Evolutionary conservation across 2,888 invertebrate genomes (phyloP).

Genomic region (Exocentrus adspersus): DNA sequence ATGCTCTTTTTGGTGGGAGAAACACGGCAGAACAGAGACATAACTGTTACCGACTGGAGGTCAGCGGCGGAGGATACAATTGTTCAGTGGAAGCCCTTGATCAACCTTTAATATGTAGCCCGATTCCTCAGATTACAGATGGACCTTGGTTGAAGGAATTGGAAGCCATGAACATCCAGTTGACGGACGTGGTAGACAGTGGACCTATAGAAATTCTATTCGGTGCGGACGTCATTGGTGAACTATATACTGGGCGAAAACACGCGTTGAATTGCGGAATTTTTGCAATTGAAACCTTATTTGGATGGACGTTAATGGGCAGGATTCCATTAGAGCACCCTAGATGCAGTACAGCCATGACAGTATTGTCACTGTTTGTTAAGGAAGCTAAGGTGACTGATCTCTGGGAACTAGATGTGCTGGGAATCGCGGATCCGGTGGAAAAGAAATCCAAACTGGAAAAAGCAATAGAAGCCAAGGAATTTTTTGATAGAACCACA

Average conservation of each 20-base stretch:
- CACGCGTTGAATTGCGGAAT: conserved; percentile 30
- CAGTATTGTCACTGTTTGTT: conserved; percentile 17
- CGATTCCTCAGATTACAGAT: conserved; percentile 7
- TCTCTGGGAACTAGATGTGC: conserved; percentile 52
- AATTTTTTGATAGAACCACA: conserved; percentile 32
- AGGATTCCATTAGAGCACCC: background rate
- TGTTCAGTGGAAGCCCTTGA: conserved; percentile 20
- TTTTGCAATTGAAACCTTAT: conserved; percentile 25
- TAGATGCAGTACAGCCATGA: background rate
- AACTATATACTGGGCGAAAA: conserved; percentile 30
- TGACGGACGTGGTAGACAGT: background rate
- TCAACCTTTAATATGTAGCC: conserved; percentile 25
- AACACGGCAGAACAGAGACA: conserved; percentile 29
- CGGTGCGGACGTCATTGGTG: conserved; percentile 25
- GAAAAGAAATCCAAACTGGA: conserved; percentile 33
- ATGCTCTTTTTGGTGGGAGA: conserved; percentile 60
- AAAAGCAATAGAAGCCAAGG: conserved; percentile 12
- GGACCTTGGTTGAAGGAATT: conserved; percentile 28
- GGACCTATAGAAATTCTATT: conserved; percentile 23
- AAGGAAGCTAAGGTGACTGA: conserved; percentile 20
- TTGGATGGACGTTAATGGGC: conserved; percentile 33
- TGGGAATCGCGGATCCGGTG: conserved; percentile 52
- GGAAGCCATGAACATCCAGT: background rate
- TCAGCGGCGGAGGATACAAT: background rate
- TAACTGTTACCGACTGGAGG: conserved; percentile 20